phyloP scores from a whole-genome alignment of 1,140 invertebrate genomes.

The Sogatella furcifera region DNA sequence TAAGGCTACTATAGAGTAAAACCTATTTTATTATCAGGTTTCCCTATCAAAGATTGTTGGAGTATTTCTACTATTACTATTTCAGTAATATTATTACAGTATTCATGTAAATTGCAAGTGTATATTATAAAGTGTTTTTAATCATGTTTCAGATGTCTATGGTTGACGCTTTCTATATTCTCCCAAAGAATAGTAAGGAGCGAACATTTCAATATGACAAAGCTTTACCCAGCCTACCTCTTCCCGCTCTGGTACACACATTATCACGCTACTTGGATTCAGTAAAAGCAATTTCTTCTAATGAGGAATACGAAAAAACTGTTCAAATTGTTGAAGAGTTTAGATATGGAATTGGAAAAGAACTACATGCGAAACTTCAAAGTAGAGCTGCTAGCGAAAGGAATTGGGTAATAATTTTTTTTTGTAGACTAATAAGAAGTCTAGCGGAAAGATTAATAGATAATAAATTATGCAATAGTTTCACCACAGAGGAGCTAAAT shows the following conservation, averaged over 20 bases:
- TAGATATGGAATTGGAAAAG: slow-evolving; percentile 37
- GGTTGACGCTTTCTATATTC: background rate
- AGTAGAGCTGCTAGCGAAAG: slow-evolving; percentile 35
- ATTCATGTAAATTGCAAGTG: too few relatives aligned
- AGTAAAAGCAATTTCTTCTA: slow-evolving; percentile 42
- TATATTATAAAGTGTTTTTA: too few relatives aligned
- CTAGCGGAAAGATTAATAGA: too few relatives aligned
- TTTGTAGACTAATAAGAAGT: too few relatives aligned
- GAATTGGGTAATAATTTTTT: slow-evolving; percentile 25
- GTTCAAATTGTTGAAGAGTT: slow-evolving; percentile 42
- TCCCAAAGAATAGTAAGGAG: background rate
- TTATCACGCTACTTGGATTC: slow-evolving; percentile 49
- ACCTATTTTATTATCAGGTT: too few relatives aligned
- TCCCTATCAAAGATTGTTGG: too few relatives aligned
- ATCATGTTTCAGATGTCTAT: background rate
- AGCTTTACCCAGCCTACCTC: slow-evolving; percentile 46
- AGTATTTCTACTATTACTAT: too few relatives aligned
- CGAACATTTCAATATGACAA: slow-evolving; percentile 30
- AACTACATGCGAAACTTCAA: slow-evolving; percentile 52
- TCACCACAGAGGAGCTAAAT: too few relatives aligned
- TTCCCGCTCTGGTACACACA: slow-evolving; percentile 52
- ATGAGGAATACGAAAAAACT: slow-evolving; percentile 39
- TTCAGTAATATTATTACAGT: too few relatives aligned
- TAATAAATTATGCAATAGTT: too few relatives aligned
- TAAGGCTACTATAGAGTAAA: too few relatives aligned